A percentile compares a stretch with the other conserved stretches of the same genome.
Evolutionary conservation across 2,888 invertebrate genomes (phyloP).

Genomic region (Aphodius granarius): DNA sequence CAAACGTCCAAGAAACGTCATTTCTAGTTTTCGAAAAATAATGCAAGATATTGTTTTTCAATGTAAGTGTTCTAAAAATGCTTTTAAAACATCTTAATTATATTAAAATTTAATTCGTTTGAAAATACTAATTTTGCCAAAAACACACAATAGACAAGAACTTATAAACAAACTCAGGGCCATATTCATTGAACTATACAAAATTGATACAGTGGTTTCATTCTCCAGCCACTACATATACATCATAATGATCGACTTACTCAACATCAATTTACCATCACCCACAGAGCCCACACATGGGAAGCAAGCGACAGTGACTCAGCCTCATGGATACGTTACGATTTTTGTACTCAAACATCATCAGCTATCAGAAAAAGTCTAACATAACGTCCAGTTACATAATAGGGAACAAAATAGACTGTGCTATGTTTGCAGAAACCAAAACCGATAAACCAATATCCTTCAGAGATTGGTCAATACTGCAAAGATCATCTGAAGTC

Average conservation of each 20-base stretch:
- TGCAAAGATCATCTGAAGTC: constrained; percentile 10
- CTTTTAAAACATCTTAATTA: no score
- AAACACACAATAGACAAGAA: constrained; percentile 10
- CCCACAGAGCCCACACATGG: not conserved
- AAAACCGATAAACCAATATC: constrained; percentile 17
- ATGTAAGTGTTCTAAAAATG: no score
- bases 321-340: constrained; percentile 8
- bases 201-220: constrained; percentile 5
- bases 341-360: constrained; percentile 25
- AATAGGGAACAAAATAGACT: constrained; percentile 8
- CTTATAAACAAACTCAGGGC: constrained; percentile 6
- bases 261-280: not conserved
- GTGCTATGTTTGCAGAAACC: constrained; percentile 23
- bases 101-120: no score
- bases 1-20: no score
- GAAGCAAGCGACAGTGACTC: not conserved
- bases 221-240: constrained; percentile 17
- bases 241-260: constrained; percentile 16
- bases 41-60: no score
- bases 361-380: constrained; percentile 15
- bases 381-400: constrained; percentile 13
- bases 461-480: constrained; percentile 18
- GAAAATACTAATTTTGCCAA: no score
- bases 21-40: no score
- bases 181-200: constrained; percentile 4